Evolutionary conservation across 2,113 vertebrate genomes (phyloP).

Genomic region (Thunnus maccoyii): DNA sequence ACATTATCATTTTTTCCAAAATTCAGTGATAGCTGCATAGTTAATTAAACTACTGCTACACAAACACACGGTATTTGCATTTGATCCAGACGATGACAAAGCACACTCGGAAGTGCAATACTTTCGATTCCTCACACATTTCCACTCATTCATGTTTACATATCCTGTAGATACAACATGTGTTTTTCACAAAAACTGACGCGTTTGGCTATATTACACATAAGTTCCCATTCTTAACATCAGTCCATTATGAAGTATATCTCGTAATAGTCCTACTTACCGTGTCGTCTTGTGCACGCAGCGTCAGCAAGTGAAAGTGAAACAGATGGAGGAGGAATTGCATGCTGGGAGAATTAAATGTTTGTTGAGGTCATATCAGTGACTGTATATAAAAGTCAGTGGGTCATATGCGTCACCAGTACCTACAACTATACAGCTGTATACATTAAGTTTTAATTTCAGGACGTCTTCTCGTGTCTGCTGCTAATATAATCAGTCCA

Average conservation of each 20-base stretch:
- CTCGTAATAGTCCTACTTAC: constrained; percentile 24
- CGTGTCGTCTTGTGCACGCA: not conserved
- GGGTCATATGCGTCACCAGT: not conserved
- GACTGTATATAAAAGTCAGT: too few species aligned
- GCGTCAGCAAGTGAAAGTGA: constrained; percentile 66
- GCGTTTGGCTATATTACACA: too few species aligned
- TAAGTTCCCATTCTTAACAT: not conserved
- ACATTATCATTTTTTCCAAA: not conserved
- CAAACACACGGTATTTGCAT: not conserved
- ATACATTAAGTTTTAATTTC: not conserved
- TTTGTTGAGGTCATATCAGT: not conserved
- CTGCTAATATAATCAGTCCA: not conserved
- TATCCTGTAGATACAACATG: not conserved
- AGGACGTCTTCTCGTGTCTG: not conserved
- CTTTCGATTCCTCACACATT: constrained; percentile 42
- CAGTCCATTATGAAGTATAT: accelerated
- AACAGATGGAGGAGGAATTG: constrained; percentile 36
- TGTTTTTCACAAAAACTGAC: not conserved
- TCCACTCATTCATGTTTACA: not conserved
- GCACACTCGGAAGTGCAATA: not conserved
- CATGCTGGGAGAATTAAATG: constrained; percentile 57
- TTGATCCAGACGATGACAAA: not conserved
- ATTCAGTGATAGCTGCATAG: not conserved
- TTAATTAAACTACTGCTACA: not conserved
- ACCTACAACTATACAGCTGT: not conserved